phyloP scores from a whole-genome alignment of 2,888 invertebrate species.

The Hypolimnas misippus region DNA sequence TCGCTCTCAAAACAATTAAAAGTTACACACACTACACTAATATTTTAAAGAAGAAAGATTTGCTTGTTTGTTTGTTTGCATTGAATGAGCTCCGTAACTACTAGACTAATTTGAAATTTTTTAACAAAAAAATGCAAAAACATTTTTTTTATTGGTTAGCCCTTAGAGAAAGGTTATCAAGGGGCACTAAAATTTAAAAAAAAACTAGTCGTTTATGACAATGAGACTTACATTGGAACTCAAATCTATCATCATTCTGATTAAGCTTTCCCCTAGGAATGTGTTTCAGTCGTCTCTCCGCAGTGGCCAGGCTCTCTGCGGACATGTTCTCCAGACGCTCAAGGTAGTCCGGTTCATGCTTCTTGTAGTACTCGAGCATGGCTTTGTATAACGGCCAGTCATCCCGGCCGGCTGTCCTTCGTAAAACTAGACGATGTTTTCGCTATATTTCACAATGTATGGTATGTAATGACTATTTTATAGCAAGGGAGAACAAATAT shows the following conservation, averaged over 20 bases:
- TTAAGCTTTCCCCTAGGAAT: conserved; percentile 43
- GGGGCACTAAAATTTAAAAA: neutral
- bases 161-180: too few species aligned
- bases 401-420: conserved; percentile 53
- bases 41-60: too few species aligned
- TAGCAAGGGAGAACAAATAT: too few species aligned
- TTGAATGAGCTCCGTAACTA: too few species aligned
- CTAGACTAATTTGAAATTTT: too few species aligned
- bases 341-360: conserved; percentile 60
- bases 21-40: too few species aligned
- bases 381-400: conserved; percentile 68
- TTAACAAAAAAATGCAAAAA: too few species aligned
- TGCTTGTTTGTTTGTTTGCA: too few species aligned
- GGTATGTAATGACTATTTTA: too few species aligned
- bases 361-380: conserved; percentile 63
- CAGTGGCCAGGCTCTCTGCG: conserved; percentile 36
- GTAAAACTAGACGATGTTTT: conserved; percentile 66
- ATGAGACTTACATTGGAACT: conserved; percentile 70
- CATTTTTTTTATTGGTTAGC: too few species aligned
- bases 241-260: conserved; percentile 56
- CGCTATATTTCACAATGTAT: conserved; percentile 55
- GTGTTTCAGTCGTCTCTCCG: conserved; percentile 35
- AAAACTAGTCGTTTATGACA: neutral
- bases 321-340: conserved; percentile 56
- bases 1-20: too few species aligned